Evolutionary conservation across 2,797 vertebrate species (phyloP), one percentile per base, ranked within the genome.

Genomic region (Peromyscus attwateri): DNA sequence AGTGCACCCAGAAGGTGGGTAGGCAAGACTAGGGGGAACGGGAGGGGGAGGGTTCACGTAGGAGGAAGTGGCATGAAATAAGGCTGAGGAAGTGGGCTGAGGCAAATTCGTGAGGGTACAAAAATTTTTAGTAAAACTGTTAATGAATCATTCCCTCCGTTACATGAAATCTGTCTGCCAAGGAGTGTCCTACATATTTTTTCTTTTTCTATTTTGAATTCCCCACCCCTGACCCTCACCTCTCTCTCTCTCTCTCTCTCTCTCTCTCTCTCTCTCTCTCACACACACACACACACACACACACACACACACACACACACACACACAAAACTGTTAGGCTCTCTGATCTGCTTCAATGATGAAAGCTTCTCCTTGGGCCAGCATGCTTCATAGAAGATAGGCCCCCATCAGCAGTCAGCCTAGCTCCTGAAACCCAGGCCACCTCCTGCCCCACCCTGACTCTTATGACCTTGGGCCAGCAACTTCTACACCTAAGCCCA

Each of bases 1-100:
- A 7, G 64, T 31, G 52, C 4, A 60, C 40, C 14, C 57, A 89
- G 84, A 94, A 66, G 9, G 46, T 88, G 92, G 77, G 92, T 73
- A 55, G 66, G 40, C 21, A 17, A 49, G 62, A 1, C 4, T 1
- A 62, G 21, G 60, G 55, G 55, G 52, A 55, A 11, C 6, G 16
- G 55, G 19, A 21, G 71, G 55, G 19, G 19, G 27, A 52, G n/a
- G 62, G 68, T 3, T 12, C 49, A 55, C 68, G 64, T n/a, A 97
- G 95, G 95, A 97, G 97, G 97, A 97, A 97, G 83, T 95, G 91
- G 89, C 95, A 81, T 87, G 87, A 97, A 95, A 70, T 46, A 46
- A 77, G 87, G 43, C 16, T 95, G 96, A 73, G 97, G 96, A 98
- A 96, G 96, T 95, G 91, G 93, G 90, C 11, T 94, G 79, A 91